These are phyloP conservation scores for Chrysocyon brachyurus DNA, from an alignment of 2,797 vertebrate genomes.

Conservation along the genomic window DNA sequence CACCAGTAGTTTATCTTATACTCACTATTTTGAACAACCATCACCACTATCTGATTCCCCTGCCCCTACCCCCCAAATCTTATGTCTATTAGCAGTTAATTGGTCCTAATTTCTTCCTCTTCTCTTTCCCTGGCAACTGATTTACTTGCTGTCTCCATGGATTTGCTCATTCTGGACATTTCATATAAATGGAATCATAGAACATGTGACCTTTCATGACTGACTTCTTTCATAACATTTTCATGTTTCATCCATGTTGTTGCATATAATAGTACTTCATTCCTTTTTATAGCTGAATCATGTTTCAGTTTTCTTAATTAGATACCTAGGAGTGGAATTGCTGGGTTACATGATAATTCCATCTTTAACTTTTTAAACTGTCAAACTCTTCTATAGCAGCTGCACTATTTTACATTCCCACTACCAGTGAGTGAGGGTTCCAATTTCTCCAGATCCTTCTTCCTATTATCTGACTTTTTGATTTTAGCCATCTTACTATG, in stretches of 20 bases:
- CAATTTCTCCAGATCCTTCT: neutral
- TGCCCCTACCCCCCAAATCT: neutral
- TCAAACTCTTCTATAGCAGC: neutral
- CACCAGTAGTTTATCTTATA: neutral
- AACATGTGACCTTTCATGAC: neutral
- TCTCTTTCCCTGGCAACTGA: neutral
- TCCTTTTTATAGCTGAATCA: conserved; percentile 12
- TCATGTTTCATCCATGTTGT: neutral
- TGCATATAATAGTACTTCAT: neutral
- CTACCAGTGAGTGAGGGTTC: neutral
- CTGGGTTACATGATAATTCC: neutral
- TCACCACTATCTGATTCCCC: neutral
- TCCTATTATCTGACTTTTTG: neutral
- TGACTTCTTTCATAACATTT: neutral
- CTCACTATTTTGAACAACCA: neutral
- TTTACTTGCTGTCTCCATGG: neutral
- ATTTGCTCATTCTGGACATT: neutral
- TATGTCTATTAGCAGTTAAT: neutral
- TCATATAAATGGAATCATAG: neutral
- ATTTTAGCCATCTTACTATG: neutral
- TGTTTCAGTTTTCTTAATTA: conserved; percentile 10
- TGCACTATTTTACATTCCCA: neutral
- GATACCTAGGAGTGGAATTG: neutral
- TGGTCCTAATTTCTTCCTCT: neutral
- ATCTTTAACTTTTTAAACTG: neutral